These are phyloP conservation scores for Nasonia oneida DNA, from an alignment of 2,888 invertebrate species.

Conservation along the genomic window DNA sequence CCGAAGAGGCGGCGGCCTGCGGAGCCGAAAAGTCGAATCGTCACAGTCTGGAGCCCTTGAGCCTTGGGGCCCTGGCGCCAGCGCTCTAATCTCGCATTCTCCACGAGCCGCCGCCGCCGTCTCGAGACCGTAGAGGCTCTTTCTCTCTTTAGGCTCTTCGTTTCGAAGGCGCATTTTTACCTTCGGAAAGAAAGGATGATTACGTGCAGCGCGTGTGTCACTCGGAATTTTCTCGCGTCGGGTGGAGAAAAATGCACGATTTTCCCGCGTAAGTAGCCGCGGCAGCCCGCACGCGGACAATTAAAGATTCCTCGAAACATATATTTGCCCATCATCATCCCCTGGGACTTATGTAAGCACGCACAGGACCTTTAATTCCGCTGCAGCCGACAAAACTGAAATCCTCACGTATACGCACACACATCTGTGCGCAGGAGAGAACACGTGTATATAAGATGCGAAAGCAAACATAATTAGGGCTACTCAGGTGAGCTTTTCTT, in stretches of 20 bases:
- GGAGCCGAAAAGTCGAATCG: constrained; percentile 60
- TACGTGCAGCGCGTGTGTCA: background rate
- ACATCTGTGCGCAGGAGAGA: background rate
- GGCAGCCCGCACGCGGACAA: too few relatives aligned
- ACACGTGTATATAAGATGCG: constrained; percentile 54
- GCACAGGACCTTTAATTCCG: constrained; percentile 10
- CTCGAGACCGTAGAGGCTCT: background rate
- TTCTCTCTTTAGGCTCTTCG: background rate
- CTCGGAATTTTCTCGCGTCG: background rate
- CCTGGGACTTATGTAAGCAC: background rate
- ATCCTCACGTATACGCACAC: background rate
- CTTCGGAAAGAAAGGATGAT: background rate
- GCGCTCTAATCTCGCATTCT: constrained; percentile 58
- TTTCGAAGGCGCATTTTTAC: constrained; percentile 1
- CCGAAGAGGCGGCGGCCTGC: background rate
- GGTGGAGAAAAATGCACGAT: background rate
- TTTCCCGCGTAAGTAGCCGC: too few relatives aligned
- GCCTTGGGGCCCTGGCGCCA: constrained; percentile 49
- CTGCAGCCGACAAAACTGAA: background rate
- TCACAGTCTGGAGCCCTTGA: constrained; percentile 58
- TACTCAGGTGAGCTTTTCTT: constrained; percentile 47
- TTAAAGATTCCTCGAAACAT: too few relatives aligned
- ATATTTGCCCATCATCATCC: constrained; percentile 8
- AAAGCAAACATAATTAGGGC: constrained; percentile 61
- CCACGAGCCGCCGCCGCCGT: constrained; percentile 12